Evolutionary conservation across 2,888 invertebrate genomes (phyloP), one percentile per base, ranked within the genome.

Genomic region (Helobdella robusta): DNA sequence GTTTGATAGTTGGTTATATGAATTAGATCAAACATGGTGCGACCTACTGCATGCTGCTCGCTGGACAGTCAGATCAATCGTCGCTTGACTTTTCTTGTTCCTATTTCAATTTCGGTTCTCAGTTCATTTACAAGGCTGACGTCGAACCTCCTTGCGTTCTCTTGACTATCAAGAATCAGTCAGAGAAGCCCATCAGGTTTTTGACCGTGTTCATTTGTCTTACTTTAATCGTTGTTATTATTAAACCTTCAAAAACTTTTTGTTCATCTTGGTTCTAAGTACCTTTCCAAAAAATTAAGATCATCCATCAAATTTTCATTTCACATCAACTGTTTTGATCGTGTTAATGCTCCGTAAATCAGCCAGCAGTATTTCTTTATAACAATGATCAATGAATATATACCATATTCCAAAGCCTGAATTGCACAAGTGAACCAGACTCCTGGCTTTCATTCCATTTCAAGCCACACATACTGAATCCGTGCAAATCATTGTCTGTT

Each of bases 1-100:
- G 20, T 23, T 1, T 48, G 15, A 48, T 48, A 48, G n/a, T 23
- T 48, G 48, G 25, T 48, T 8, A 18, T 48, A 40, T 25, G 40
- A 20, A 30, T 30, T 73, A 87, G 86, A 84, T 87, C 66, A 81
- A 83, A 36, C 84, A 86, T 75, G 87, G 87, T 0, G 85, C 86
- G 2, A 82, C 81, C 4, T 87, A 85, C 73, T 78, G 75, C 40
- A 81, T 87, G 65, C 78, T 80, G 59, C 75, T 87, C 44, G 81
- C 83, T 70, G 85, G 85, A 23, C 81, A 82, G 52, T 84, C 85
- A 48, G 81, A 83, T 69, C 83, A 81, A 68, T 83, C 85, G 0
- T 74, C 78, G 0, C 82, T 85, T 69, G 82, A 83, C 72, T 86
- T 87, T 75, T 85, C 85, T 3, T 85, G 84, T 73, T 78, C 76